Conservation (phyloP, 2,888 invertebrate genomes). For the Tillus elongatus region DNA sequence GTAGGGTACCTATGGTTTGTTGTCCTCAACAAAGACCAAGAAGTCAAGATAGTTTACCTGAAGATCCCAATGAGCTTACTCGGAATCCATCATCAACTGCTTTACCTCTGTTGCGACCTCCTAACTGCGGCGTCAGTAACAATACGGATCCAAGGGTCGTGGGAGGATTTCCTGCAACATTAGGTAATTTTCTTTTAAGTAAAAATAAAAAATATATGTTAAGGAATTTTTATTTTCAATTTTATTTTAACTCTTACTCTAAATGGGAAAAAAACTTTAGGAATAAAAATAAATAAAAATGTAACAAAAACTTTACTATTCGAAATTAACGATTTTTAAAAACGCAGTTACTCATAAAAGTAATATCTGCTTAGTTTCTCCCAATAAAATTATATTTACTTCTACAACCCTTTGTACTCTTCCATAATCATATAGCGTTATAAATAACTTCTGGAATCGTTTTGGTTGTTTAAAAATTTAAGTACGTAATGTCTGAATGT, state of each 20-base stretch:
- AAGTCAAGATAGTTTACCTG: slow-evolving; percentile 10
- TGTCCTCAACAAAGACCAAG: slow-evolving; percentile 36
- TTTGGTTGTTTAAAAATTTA: too few species aligned
- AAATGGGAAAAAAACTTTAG: not conserved
- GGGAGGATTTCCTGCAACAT: slow-evolving; percentile 57
- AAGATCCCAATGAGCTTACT: slow-evolving; percentile 8
- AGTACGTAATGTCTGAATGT: too few species aligned
- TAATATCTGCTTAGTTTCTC: too few species aligned
- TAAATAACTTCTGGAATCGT: too few species aligned
- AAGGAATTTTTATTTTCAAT: too few species aligned
- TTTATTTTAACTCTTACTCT: not conserved
- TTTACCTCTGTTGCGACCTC: slow-evolving; percentile 31
- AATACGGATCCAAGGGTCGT: slow-evolving; percentile 55
- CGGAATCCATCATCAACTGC: slow-evolving; percentile 5
- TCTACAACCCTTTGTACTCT: too few species aligned
- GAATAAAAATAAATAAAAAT: not conserved
- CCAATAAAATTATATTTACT: too few species aligned
- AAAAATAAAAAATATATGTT: not conserved
- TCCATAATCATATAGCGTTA: too few species aligned
- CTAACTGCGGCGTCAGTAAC: slow-evolving; percentile 56
- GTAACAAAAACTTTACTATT: not conserved
- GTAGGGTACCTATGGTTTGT: slow-evolving; percentile 56
- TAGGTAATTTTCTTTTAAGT: slow-evolving; percentile 46
- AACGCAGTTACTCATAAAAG: too few species aligned
- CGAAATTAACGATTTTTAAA: not conserved